Evolutionary conservation across 2,888 invertebrate species (phyloP), one percentile per base, ranked within the genome.

Genomic region (Lypha dubia): DNA sequence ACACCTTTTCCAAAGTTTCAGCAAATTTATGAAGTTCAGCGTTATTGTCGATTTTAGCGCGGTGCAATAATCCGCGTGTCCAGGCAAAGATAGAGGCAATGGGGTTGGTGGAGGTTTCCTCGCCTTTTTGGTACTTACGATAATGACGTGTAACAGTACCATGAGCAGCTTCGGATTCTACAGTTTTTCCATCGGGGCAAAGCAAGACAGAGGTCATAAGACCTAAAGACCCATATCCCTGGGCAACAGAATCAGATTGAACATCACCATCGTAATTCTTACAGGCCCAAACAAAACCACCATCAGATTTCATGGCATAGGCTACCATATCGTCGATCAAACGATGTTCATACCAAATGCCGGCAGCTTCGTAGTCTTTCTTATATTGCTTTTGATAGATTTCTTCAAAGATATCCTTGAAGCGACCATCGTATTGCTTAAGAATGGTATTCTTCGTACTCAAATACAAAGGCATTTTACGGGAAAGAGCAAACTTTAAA

Each of bases 191-290:
- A 93, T 99, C 99, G 5, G 99, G 99, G 90, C 98, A 98, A 75
- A 99, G 93, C 53, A 99, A 93, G 1, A 99, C 99, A 15, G 98
- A 98, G 0, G 99, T 99, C 99, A 99, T 99, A 88, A 99, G 94
- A 87, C 99, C 99, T 80, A 99, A 93, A 0, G 98, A 99, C 15
- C 99, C 97, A 88, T 96, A 97, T 41, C 98, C 99, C 93, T 99
- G 99, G 82, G 99, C 99, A 35, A 99, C 97, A 0, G 98, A 97
- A 92, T 99, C 99, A 0, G 98, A 98, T 92, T 99, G 99, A 0
- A 99, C 99, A 93, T 99, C 99, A 53, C 99, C 99, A 90, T 99
- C 99, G 91, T 99, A 99, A 93, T 99, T 99, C 92, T 99, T 99
- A 93, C 99, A 99, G 9, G 99, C 98, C 99, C 99, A 99, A 0